Evolutionary conservation across 2,113 vertebrate species (phyloP), one percentile per base, ranked within the genome.

Genomic region (Numida meleagris): DNA sequence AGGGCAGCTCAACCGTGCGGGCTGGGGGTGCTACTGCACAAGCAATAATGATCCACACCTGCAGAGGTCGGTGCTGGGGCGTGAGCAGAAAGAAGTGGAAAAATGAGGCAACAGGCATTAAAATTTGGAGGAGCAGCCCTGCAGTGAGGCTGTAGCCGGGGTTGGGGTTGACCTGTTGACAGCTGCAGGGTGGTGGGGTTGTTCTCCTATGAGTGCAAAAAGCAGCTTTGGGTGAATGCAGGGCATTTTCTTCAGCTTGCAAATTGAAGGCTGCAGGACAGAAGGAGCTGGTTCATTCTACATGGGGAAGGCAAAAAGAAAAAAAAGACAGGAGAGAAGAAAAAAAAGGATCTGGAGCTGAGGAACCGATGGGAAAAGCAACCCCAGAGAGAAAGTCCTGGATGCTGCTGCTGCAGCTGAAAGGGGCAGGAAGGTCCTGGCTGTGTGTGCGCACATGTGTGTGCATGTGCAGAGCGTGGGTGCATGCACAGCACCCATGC

Each of bases 21-120:
- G 45, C 48, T 0, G 0, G 85, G 66, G 48, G 31, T 0, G 0
- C 45, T 86, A 71, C 89, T 86, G 82, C 79, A 46, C 80, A 95
- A 97, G 96, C 96, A 97, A 97, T 97, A 97, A 96, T 71, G 76
- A 82, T 34, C 45, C 50, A 15, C 31, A 18, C 43, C 20, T 27
- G 24, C 27, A 34, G 42, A 0, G 0, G 58, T 53, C 33, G 57
- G 61, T 57, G 65, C 51, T 66, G 50, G 53, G 51, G 31, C 8
- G 12, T 31, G 79, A 67, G 75, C 38, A 17, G 61, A 55, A 34
- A 68, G 48, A 9, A 0, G 3, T 2, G 14, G 4, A 0, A 2
- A 1, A 40, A 88, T 45, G 36, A 88, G 65, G 21, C 25, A 65
- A 40, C 80, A n/a, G 43, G 80, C 0, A 0, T 74, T 71, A 40